Conservation (phyloP, 2,113 vertebrate species). For the Misgurnus mizolepis region DNA sequence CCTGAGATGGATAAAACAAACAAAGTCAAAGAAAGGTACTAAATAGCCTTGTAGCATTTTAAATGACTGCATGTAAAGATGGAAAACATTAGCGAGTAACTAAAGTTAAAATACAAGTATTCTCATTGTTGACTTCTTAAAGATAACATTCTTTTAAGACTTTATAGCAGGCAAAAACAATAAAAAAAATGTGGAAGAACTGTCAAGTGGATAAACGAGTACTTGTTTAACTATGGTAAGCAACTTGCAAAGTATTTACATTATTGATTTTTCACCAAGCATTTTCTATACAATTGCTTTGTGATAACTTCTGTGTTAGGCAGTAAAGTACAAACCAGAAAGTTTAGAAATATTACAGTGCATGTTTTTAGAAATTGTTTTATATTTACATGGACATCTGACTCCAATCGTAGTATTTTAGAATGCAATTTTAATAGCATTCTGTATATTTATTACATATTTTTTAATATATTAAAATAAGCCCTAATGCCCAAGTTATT, state of each 20-base stretch:
- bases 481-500: conserved; percentile 37
- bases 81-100: neutral
- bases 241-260: conserved; percentile 84
- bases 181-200: conserved; percentile 51
- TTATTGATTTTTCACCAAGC: conserved; percentile 75
- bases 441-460: neutral
- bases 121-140: conserved; percentile 35
- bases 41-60: neutral
- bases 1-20: neutral
- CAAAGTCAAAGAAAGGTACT: neutral
- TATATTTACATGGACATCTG: conserved; percentile 40
- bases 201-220: conserved; percentile 65
- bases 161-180: conserved; percentile 51
- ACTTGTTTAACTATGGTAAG: conserved; percentile 72
- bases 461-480: conserved; percentile 36
- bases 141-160: conserved; percentile 69
- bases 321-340: conserved; percentile 88
- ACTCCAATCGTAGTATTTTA: neutral
- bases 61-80: no score
- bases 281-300: conserved; percentile 81
- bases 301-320: conserved; percentile 73
- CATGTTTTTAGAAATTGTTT: conserved; percentile 68
- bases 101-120: no score
- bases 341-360: conserved; percentile 82
- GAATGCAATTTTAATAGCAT: conserved; percentile 32